These are phyloP conservation scores for Bolinopsis microptera DNA, from an alignment of 37 sponge, comb jelly and placozoan species.

Conservation along the genomic window DNA sequence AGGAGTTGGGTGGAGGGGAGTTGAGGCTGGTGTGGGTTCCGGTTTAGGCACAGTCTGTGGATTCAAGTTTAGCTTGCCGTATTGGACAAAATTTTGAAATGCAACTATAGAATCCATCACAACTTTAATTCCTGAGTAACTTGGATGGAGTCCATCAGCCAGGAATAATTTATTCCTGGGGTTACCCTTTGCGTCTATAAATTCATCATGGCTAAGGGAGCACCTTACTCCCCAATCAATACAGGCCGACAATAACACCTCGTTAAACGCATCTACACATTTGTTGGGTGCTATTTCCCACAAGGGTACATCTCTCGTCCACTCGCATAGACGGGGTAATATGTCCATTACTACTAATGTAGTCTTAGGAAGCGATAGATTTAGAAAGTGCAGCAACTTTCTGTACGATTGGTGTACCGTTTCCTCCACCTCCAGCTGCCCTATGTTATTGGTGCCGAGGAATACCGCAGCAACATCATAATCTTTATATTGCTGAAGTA, in stretches of 20 bases:
- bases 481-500: not conserved
- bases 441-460: not conserved
- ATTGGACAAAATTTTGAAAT: not conserved
- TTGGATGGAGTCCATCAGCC: not conserved
- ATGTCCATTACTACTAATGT: not conserved
- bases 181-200: not conserved
- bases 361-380: not conserved
- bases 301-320: not conserved
- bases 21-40: not conserved
- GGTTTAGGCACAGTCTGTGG: not conserved
- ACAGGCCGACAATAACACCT: not conserved
- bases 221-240: not conserved
- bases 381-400: not conserved
- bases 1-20: not conserved
- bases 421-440: not conserved
- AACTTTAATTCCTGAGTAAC: not conserved
- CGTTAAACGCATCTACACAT: not conserved
- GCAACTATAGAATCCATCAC: not conserved
- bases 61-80: not conserved
- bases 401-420: not conserved
- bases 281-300: not conserved
- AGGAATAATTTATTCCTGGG: not conserved
- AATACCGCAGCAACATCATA: not conserved
- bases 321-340: not conserved
- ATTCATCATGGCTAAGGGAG: not conserved